phyloP scores from a whole-genome alignment of 1,140 invertebrate species.

The Lasioglossum baleicum region DNA sequence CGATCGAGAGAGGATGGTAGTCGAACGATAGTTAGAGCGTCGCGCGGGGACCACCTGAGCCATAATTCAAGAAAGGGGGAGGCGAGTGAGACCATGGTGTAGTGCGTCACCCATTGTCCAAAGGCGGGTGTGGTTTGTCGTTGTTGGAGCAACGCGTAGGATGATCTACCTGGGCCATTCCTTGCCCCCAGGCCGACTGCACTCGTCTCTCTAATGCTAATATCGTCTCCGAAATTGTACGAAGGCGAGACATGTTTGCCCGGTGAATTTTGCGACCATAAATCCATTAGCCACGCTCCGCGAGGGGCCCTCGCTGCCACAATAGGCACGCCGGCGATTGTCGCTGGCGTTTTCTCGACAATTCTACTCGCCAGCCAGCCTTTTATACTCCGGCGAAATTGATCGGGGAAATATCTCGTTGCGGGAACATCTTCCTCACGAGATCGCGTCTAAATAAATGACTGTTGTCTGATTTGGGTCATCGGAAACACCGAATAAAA shows the following conservation, averaged over 20 bases:
- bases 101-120: conserved; percentile 67
- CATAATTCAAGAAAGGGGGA: conserved; percentile 64
- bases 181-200: conserved; percentile 29
- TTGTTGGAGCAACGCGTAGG: conserved; percentile 66
- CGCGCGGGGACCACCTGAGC: conserved; percentile 46
- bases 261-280: conserved; percentile 59
- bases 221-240: conserved; percentile 66
- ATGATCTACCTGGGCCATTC: conserved; percentile 63
- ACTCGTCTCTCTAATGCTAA: conserved; percentile 65
- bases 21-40: conserved; percentile 49
- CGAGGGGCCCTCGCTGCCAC: conserved; percentile 5
- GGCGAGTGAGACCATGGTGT: conserved; percentile 33
- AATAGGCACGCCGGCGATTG: conserved; percentile 13
- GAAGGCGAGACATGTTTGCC: conserved; percentile 60
- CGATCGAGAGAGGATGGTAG: conserved; percentile 39
- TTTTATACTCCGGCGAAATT: background rate
- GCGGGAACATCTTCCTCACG: background rate
- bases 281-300: conserved; percentile 50
- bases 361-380: background rate
- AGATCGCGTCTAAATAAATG: background rate
- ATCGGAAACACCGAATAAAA: no score
- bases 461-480: no score
- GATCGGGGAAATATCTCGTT: background rate
- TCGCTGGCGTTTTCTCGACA: conserved; percentile 10
- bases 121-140: conserved; percentile 66